phyloP scores from a whole-genome alignment of 2,888 invertebrate genomes.

The Dioctria linearis region DNA sequence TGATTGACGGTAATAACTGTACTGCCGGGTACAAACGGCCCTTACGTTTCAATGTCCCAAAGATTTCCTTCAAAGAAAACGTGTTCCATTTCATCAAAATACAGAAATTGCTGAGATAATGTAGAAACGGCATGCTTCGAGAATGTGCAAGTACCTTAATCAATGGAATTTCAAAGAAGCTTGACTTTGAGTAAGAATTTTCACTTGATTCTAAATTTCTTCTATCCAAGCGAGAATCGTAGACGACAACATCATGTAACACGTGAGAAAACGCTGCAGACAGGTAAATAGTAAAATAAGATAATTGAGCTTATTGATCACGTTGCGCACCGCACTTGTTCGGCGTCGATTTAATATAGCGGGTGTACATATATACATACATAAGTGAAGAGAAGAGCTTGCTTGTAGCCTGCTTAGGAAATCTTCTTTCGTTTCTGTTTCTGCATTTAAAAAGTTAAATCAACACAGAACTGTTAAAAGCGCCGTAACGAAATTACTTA shows the following conservation, averaged over 20 bases:
- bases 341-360: background rate
- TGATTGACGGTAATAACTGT: too few species aligned
- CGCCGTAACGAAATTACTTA: slow-evolving; percentile 19
- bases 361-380: background rate
- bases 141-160: too few species aligned
- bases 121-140: too few species aligned
- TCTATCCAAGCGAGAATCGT: too few species aligned
- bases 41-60: too few species aligned
- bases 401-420: slow-evolving; percentile 32
- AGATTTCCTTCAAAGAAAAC: too few species aligned
- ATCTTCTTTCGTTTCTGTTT: slow-evolving; percentile 34
- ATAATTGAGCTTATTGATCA: background rate
- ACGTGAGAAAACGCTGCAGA: background rate
- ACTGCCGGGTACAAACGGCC: too few species aligned
- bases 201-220: too few species aligned
- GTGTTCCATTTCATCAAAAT: too few species aligned
- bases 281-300: background rate
- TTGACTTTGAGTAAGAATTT: too few species aligned
- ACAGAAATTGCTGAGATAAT: too few species aligned
- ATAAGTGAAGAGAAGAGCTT: background rate
- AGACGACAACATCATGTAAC: background rate
- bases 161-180: too few species aligned
- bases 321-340: background rate
- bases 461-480: slow-evolving; percentile 37
- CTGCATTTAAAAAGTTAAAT: slow-evolving; percentile 33